Evolutionary conservation across 2,113 vertebrate species (phyloP), one percentile per base, ranked within the genome.

Genomic region (Boleophthalmus pectinirostris): DNA sequence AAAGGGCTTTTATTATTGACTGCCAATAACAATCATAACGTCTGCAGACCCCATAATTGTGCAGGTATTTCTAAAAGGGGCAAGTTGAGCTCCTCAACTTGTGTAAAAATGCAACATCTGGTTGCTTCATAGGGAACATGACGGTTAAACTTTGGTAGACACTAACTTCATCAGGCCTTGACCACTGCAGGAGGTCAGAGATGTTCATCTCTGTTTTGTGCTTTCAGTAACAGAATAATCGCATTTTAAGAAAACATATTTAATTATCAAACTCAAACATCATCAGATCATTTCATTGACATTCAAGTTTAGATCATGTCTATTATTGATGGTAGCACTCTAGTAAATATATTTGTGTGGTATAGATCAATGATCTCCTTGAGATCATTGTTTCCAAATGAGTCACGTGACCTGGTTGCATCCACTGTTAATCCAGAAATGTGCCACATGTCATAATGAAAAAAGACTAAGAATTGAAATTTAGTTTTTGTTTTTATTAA

Each of bases 11-110:
- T 89, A 89, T 90, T 90, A 90, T 86, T 88, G 67, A 76, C 68
- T 83, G 74, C 80, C 82, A 76, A 89, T 88, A 88, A 90, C 86
- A 85, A 90, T 88, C 82, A 88, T 85, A 88, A 86, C 23, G 67
- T 88, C 68, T 73, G 70, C 77, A 68, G 79, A 87, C 67, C 82
- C 83, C 74, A 64, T 80, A 89, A 85, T 88, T 89, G 83, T 80
- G 72, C 67, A 79, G 69, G 79, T 72, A 80, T 87, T 78, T 86
- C 69, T 51, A 82, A 81, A 54, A 82, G 58, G 58, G 66, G 70
- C 77, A 49, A 54, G 46, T 68, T 81, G 6, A 58, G 51, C 56
- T 38, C 3, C 53, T 53, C 66, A 46, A 1, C 58, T 81, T 45
- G 0, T 56, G 65, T 8, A 49, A 80, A 81, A 70, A 81, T 66